Percentiles rank a stretch among this genome's conserved stretches.
Evolutionary conservation across 2,888 invertebrate species (phyloP).

Genomic region (Tenthredo amoena): DNA sequence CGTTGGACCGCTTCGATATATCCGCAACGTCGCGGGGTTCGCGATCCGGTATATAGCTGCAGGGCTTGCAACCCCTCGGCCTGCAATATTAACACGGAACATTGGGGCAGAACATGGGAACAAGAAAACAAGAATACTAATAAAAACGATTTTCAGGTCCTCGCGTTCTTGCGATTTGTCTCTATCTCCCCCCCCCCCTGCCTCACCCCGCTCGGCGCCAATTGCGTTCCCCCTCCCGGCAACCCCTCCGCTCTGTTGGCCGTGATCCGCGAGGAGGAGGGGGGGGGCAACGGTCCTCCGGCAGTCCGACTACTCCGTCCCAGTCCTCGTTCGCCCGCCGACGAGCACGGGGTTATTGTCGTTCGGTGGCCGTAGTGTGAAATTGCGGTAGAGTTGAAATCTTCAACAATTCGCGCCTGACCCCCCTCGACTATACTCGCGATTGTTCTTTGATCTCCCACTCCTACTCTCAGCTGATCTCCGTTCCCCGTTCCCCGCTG

Average conservation of each 20-base stretch:
- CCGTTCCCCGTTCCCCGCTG: background rate
- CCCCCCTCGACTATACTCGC: background rate
- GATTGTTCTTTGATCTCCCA: background rate
- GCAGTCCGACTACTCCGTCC: constrained; percentile 65
- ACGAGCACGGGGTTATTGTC: constrained; percentile 59
- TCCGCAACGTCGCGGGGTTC: background rate
- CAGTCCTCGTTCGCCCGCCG: constrained; percentile 76
- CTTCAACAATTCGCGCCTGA: background rate
- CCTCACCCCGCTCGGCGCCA: constrained; percentile 54
- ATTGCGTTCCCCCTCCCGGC: constrained; percentile 49
- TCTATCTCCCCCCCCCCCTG: background rate
- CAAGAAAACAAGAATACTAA: background rate
- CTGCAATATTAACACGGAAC: background rate
- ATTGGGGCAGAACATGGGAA: background rate
- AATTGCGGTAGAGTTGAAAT: background rate
- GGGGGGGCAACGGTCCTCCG: constrained; percentile 69
- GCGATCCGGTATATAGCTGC: background rate
- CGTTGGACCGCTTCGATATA: background rate
- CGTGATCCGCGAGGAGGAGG: constrained; percentile 66
- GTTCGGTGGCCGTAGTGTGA: background rate
- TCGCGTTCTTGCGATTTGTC: constrained; percentile 5
- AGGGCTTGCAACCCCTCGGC: background rate
- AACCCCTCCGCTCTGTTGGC: constrained; percentile 55
- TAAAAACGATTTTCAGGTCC: background rate
- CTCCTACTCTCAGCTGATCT: background rate